Percentiles rank a stretch among this genome's conserved stretches.
phyloP scores from a whole-genome alignment of 2,113 vertebrate genomes.

The Petroica traversi region DNA sequence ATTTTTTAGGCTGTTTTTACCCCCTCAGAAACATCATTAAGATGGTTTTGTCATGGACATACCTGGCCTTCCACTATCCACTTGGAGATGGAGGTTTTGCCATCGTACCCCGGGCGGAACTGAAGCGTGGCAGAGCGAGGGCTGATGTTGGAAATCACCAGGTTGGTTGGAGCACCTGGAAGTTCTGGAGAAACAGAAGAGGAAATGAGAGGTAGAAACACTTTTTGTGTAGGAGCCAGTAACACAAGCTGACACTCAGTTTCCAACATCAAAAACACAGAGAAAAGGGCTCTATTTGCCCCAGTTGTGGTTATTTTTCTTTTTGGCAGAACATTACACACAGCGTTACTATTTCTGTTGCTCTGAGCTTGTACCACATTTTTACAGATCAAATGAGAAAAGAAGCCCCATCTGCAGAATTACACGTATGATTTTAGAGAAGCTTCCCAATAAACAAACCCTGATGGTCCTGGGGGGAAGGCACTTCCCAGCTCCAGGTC shows the following conservation, averaged over 20 bases:
- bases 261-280: not conserved
- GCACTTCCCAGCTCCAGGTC: not conserved
- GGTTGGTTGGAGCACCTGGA: slow-evolving; percentile 87
- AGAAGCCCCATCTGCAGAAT: not conserved
- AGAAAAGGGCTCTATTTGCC: not conserved
- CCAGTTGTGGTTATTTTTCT: not conserved
- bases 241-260: not conserved
- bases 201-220: not conserved
- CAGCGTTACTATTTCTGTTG: not conserved
- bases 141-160: slow-evolving; percentile 93
- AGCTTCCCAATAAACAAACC: not conserved
- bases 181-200: slow-evolving; percentile 75
- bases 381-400: not conserved
- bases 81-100: slow-evolving; percentile 86
- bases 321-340: not conserved
- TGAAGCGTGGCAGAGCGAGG: slow-evolving; percentile 86
- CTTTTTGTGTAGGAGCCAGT: too few relatives aligned
- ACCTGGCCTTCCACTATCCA: slow-evolving; percentile 92
- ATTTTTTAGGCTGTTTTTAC: not conserved
- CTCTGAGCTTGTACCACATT: not conserved
- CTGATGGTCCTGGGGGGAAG: not conserved
- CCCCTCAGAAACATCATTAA: not conserved
- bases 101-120: slow-evolving; percentile 86
- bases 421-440: not conserved
- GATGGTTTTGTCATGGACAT: not conserved